These are phyloP conservation scores for Colistium nudipinnis DNA, from an alignment of 2,113 vertebrate genomes.

Conservation along the genomic window DNA sequence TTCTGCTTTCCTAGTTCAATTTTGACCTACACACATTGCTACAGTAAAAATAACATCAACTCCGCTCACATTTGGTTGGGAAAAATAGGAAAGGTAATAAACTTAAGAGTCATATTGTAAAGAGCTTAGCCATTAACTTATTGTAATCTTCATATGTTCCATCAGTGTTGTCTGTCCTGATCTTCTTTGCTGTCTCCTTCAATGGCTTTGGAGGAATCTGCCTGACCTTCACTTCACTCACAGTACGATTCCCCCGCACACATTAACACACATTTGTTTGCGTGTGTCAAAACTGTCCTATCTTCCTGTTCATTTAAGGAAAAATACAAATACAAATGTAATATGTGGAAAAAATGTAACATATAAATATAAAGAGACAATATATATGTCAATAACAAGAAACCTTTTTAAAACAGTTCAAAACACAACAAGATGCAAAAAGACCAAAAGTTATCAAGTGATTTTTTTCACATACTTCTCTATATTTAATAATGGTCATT, in stretches of 20 bases:
- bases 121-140: constrained; percentile 1
- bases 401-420: too few relatives aligned
- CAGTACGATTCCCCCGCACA: constrained; percentile 74
- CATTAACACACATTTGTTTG: neutral
- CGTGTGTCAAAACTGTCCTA: neutral
- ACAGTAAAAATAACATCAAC: neutral
- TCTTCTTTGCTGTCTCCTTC: constrained; percentile 88
- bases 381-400: too few relatives aligned
- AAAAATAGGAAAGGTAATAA: neutral
- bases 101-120: neutral
- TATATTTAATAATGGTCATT: too few relatives aligned
- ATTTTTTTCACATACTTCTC: too few relatives aligned
- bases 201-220: constrained; percentile 93
- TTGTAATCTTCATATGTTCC: constrained; percentile 26
- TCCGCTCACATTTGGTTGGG: neutral
- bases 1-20: neutral
- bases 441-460: too few relatives aligned
- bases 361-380: too few relatives aligned
- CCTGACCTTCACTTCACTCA: constrained; percentile 91
- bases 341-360: too few relatives aligned
- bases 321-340: too few relatives aligned
- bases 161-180: constrained; percentile 86
- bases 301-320: neutral
- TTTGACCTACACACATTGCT: neutral
- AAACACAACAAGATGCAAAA: too few relatives aligned